Conservation (phyloP, 2,113 vertebrate species). For the Python bivittatus region DNA sequence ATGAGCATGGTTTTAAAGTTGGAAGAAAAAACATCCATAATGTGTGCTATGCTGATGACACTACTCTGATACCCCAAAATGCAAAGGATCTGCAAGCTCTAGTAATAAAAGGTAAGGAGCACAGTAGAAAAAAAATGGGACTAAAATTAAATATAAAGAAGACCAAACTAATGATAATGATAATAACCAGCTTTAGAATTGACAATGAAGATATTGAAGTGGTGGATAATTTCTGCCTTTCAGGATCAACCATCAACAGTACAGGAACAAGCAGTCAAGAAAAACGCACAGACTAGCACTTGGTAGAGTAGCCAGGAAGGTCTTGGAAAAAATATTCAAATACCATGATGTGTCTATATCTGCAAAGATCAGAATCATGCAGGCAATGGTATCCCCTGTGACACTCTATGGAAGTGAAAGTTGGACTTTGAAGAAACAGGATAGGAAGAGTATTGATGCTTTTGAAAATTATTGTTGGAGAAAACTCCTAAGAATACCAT, state of each 20-base stretch:
- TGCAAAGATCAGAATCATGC: neutral
- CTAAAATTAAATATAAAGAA: neutral
- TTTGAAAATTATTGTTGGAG: too few relatives aligned
- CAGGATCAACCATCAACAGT: neutral
- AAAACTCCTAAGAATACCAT: too few relatives aligned
- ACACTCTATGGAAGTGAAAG: neutral
- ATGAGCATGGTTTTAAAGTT: neutral
- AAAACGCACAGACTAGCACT: neutral
- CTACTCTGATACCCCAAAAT: neutral
- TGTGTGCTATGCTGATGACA: neutral
- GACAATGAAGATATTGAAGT: neutral
- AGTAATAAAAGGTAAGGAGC: neutral
- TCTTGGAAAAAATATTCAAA: neutral
- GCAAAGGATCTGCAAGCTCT: neutral
- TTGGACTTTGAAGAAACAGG: too few relatives aligned
- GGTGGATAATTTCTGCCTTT: neutral
- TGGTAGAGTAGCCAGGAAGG: neutral
- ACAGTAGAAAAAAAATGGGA: neutral
- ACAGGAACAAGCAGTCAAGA: neutral
- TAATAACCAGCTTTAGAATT: neutral
- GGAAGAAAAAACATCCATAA: neutral
- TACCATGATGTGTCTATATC: neutral
- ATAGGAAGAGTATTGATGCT: too few relatives aligned
- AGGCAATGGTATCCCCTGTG: neutral
- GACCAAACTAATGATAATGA: neutral